Evolutionary conservation across 2,797 vertebrate genomes (phyloP).

Genomic region (Erpetoichthys calabaricus): DNA sequence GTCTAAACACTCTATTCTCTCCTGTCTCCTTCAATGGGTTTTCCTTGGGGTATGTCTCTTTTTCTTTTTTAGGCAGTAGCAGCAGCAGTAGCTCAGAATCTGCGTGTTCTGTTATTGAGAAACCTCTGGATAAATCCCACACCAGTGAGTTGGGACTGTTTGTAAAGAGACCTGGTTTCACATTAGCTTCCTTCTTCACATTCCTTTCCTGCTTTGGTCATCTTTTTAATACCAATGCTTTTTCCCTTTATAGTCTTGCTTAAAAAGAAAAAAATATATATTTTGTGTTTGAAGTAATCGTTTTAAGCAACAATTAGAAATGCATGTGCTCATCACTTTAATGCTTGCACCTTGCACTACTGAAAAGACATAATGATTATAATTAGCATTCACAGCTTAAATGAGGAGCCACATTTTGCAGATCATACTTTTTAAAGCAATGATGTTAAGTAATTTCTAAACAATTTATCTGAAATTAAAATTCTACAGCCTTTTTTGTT

Average conservation of each 20-base stretch:
- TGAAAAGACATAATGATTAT: too few relatives aligned
- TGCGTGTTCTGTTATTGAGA: conserved; percentile 61
- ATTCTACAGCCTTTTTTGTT: too few relatives aligned
- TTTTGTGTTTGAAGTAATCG: neutral
- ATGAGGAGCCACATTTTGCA: too few relatives aligned
- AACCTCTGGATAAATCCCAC: conserved; percentile 68
- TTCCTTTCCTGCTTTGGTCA: conserved; percentile 4
- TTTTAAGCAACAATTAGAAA: neutral
- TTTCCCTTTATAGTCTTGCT: conserved; percentile 3
- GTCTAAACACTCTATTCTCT: too few relatives aligned
- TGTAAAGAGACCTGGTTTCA: conserved; percentile 23
- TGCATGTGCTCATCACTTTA: conserved; percentile 3
- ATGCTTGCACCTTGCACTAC: conserved; percentile 4
- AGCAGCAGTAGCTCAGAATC: conserved; percentile 73
- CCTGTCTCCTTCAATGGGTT: conserved; percentile 28
- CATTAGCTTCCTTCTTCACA: conserved; percentile 1
- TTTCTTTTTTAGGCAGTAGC: conserved; percentile 67
- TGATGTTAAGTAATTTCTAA: too few relatives aligned
- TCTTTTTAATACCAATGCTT: conserved; percentile 4
- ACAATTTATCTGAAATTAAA: too few relatives aligned
- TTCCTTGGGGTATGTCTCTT: conserved; percentile 22
- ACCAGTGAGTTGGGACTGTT: conserved; percentile 78
- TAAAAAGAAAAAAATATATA: neutral
- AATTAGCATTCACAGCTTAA: too few relatives aligned
- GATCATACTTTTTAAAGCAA: too few relatives aligned